A percentile compares a stretch with the other conserved stretches of the same genome.
Evolutionary conservation across 2,888 invertebrate species (phyloP).

Genomic region (Orthosia cruda): DNA sequence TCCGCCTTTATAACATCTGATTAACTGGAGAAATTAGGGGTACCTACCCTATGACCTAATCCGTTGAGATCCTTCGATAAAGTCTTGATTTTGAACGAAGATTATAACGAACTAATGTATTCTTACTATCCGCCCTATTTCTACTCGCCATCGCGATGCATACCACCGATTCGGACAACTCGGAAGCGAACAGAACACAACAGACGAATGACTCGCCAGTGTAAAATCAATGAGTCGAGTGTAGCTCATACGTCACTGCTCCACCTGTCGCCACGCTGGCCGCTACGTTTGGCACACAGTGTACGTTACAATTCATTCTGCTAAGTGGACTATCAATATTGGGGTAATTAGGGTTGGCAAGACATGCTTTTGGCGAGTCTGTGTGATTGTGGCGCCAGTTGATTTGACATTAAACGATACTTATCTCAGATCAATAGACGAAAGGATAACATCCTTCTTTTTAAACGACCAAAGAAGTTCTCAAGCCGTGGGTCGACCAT

Average conservation of each 20-base stretch:
- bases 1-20: no score
- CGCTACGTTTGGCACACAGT: constrained; percentile 15
- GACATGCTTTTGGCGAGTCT: neutral
- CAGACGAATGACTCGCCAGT: constrained; percentile 28
- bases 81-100: neutral
- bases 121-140: neutral
- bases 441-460: neutral
- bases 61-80: no score
- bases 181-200: constrained; percentile 37
- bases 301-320: constrained; percentile 40
- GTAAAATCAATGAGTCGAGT: constrained; percentile 16
- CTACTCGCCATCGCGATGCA: neutral
- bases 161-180: constrained; percentile 25
- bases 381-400: neutral
- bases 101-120: neutral
- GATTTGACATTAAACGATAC: neutral
- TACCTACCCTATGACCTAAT: no score
- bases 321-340: constrained; percentile 55
- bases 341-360: constrained; percentile 26
- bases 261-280: constrained; percentile 37
- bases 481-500: no score
- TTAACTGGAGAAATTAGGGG: no score
- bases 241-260: neutral
- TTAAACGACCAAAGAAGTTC: no score
- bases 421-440: neutral